Evolutionary conservation across 2,113 vertebrate genomes (phyloP).

Genomic region (Tonatia bakeri): DNA sequence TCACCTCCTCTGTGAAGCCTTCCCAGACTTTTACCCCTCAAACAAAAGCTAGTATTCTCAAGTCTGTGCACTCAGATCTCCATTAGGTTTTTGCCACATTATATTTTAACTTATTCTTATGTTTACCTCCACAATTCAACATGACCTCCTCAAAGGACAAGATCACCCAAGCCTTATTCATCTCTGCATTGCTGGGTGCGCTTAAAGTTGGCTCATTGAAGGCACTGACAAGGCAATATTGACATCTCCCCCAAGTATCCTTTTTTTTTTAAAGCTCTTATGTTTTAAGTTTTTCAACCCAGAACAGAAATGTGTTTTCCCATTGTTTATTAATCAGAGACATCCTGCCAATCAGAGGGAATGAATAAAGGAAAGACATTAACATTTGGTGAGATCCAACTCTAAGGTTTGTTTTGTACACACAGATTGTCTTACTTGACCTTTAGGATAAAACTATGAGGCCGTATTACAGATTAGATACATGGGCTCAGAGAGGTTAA

Average conservation of each 20-base stretch:
- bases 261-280: background rate
- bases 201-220: background rate
- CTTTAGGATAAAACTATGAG: background rate
- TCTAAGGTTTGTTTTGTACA: background rate
- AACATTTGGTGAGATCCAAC: background rate
- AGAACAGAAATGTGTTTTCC: constrained; percentile 17
- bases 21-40: background rate
- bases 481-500: background rate
- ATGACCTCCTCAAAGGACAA: background rate
- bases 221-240: background rate
- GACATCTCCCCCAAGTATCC: background rate
- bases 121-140: background rate
- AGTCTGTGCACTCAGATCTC: background rate
- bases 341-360: background rate
- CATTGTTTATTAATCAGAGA: background rate
- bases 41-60: background rate
- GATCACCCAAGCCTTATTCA: background rate
- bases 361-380: background rate
- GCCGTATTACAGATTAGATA: background rate
- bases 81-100: background rate
- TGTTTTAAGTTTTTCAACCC: constrained; percentile 4
- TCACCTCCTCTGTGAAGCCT: background rate
- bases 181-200: background rate
- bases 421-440: background rate
- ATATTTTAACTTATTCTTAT: background rate